Percentiles rank a stretch among this genome's conserved stretches.
Conservation (phyloP, 2,888 invertebrate genomes). For the Diplazon laetatorius region DNA sequence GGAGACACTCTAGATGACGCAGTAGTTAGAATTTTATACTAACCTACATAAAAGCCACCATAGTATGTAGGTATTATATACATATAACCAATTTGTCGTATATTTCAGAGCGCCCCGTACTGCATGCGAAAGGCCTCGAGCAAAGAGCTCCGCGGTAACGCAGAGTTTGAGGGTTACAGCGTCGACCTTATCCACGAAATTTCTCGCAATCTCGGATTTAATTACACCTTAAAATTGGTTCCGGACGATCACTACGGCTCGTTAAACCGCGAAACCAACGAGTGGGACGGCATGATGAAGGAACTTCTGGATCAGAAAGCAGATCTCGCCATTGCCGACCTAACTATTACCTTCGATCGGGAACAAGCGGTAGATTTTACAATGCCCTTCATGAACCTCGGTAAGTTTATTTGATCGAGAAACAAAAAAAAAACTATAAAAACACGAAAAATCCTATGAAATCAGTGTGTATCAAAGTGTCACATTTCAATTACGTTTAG, state of each 20-base stretch:
- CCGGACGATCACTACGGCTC: slow-evolving; percentile 94
- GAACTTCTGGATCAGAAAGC: slow-evolving; percentile 95
- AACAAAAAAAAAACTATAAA: background rate
- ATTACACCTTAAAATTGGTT: slow-evolving; percentile 93
- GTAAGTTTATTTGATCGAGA: slow-evolving; percentile 80
- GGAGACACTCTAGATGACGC: too few relatives aligned
- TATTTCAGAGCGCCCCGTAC: slow-evolving; percentile 94
- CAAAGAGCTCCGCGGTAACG: slow-evolving; percentile 93
- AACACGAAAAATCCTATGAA: background rate
- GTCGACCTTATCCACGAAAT: slow-evolving; percentile 97
- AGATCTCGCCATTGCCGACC: slow-evolving; percentile 97
- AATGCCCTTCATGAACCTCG: slow-evolving; percentile 98
- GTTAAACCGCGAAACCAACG: slow-evolving; percentile 90
- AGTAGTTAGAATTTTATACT: too few relatives aligned
- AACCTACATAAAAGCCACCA: too few relatives aligned
- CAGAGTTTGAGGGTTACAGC: slow-evolving; percentile 97
- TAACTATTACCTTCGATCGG: slow-evolving; percentile 98
- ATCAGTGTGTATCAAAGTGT: background rate
- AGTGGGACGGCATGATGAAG: slow-evolving; percentile 96
- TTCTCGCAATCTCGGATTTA: slow-evolving; percentile 92
- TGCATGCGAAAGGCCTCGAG: slow-evolving; percentile 96
- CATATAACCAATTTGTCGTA: background rate
- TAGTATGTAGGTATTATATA: too few relatives aligned
- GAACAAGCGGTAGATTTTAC: slow-evolving; percentile 90
- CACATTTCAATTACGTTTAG: background rate